phyloP scores from a whole-genome alignment of 2,797 vertebrate species.

The Hapalemur alaotrensis region DNA sequence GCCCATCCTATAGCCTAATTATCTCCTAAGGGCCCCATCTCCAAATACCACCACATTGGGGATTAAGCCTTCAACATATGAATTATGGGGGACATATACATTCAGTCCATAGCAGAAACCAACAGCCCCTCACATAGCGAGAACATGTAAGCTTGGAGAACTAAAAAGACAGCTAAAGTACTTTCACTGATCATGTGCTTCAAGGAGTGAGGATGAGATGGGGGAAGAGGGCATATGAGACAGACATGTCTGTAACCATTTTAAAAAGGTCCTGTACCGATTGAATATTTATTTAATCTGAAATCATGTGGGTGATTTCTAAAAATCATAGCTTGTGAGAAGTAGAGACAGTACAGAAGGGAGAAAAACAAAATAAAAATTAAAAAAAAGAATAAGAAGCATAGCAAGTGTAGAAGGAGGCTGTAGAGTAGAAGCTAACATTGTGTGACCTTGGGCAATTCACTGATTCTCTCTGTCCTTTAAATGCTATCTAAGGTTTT shows the following conservation, averaged over 20 bases:
- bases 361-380: no score
- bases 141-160: background rate
- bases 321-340: background rate
- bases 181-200: background rate
- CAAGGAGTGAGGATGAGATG: background rate
- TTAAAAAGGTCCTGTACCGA: background rate
- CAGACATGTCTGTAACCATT: background rate
- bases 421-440: background rate
- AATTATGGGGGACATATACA: background rate
- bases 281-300: background rate
- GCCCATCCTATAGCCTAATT: background rate
- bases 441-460: background rate
- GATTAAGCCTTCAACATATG: background rate
- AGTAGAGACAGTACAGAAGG: no score
- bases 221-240: background rate
- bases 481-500: background rate
- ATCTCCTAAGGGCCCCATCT: background rate
- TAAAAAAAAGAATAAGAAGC: background rate
- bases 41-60: background rate
- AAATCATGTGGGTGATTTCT: conserved; percentile 22
- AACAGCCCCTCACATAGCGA: background rate
- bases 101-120: background rate
- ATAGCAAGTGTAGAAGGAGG: background rate
- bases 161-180: background rate
- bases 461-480: background rate